Conservation (phyloP, 2,888 invertebrate species). For the Itoplectis maculator region DNA sequence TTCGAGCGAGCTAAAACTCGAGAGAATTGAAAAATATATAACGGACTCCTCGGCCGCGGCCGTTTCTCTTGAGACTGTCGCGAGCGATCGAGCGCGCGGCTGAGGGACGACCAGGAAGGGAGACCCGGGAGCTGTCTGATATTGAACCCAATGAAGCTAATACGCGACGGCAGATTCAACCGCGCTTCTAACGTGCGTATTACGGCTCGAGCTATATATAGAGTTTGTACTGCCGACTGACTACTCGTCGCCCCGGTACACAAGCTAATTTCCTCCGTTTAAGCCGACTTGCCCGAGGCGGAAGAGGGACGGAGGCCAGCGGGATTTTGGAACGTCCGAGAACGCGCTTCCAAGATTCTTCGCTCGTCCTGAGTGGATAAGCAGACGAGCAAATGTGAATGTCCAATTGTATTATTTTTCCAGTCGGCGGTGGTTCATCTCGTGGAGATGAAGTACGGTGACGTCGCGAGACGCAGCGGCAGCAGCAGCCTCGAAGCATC, state of each 20-base stretch:
- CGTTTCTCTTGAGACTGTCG: conserved; percentile 34
- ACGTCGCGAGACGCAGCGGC: no score
- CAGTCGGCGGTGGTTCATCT: no score
- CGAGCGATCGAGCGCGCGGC: conserved; percentile 1
- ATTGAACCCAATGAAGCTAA: conserved; percentile 71
- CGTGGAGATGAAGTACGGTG: no score
- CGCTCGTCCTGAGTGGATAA: neutral
- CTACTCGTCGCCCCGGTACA: conserved; percentile 64
- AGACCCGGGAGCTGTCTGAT: conserved; percentile 57
- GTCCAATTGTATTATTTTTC: no score
- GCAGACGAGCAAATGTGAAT: no score
- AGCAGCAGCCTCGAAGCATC: no score
- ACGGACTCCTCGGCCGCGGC: neutral
- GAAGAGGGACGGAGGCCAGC: conserved; percentile 43
- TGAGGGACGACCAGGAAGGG: conserved; percentile 38
- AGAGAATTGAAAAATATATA: neutral
- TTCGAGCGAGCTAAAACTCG: no score
- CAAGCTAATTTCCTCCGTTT: conserved; percentile 74
- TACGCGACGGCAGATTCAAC: conserved; percentile 48
- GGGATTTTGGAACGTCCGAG: conserved; percentile 36
- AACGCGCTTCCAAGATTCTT: neutral
- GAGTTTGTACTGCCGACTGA: conserved; percentile 26
- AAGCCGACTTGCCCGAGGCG: conserved; percentile 58
- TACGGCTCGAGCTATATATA: conserved; percentile 31
- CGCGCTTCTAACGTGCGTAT: conserved; percentile 18